Percentiles rank a stretch among this genome's conserved stretches.
These are phyloP conservation scores for Pelobates fuscus DNA, from an alignment of 2,113 vertebrate species.

Conservation along the genomic window DNA sequence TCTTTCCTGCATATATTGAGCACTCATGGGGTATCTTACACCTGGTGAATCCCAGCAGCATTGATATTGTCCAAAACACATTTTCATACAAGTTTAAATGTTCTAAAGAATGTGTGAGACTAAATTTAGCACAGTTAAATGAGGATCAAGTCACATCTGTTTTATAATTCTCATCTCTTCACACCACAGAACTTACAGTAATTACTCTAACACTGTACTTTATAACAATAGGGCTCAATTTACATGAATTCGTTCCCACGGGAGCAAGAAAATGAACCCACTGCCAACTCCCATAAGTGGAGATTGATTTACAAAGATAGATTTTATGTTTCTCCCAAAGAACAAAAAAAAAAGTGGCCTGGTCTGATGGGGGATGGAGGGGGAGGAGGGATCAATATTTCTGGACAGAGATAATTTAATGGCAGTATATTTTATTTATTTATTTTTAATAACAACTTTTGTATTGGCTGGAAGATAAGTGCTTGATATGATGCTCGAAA, in stretches of 20 bases:
- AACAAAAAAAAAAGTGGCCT: slow-evolving; percentile 19
- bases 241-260: slow-evolving; percentile 44
- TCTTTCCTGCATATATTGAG: neutral
- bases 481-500: slow-evolving; percentile 15
- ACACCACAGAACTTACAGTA: slow-evolving; percentile 34
- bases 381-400: slow-evolving; percentile 22
- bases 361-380: slow-evolving; percentile 20
- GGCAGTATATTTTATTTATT: slow-evolving; percentile 34
- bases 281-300: slow-evolving; percentile 32
- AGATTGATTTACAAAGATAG: slow-evolving; percentile 46
- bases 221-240: slow-evolving; percentile 45
- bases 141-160: slow-evolving; percentile 31
- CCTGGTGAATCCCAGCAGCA: neutral
- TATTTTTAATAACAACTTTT: slow-evolving; percentile 12
- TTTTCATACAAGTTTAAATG: neutral
- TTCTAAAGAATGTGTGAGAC: slow-evolving; percentile 12
- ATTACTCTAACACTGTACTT: slow-evolving; percentile 37
- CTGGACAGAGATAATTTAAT: slow-evolving; percentile 37
- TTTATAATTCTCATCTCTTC: slow-evolving; percentile 12
- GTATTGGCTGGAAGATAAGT: slow-evolving; percentile 36
- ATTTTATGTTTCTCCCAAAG: slow-evolving; percentile 42
- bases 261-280: slow-evolving; percentile 29
- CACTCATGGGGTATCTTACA: neutral
- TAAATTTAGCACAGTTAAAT: neutral
- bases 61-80: neutral